Conservation (phyloP, 2,797 vertebrate species). For the Oreortyx pictus region DNA sequence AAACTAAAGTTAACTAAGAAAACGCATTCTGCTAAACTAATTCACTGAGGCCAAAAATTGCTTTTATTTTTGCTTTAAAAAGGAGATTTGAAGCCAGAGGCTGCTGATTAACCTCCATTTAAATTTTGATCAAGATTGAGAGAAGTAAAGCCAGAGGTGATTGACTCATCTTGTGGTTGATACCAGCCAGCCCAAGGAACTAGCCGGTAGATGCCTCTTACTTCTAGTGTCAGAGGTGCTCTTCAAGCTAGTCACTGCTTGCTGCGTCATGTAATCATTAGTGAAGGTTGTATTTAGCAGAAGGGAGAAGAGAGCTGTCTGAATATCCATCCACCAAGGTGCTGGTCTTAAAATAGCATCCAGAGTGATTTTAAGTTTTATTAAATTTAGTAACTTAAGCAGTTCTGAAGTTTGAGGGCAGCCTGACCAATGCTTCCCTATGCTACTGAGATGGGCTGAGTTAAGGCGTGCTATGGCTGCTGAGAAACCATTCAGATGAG, state of each 20-base stretch:
- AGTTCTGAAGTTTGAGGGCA: not conserved
- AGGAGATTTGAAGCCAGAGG: not conserved
- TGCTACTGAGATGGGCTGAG: not conserved
- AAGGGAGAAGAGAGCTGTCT: not conserved
- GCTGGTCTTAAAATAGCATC: not conserved
- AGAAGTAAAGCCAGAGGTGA: not conserved
- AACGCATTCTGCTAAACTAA: not conserved
- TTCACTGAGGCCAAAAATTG: not conserved
- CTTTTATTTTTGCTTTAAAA: slow-evolving; percentile 28
- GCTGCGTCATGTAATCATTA: rapidly evolving
- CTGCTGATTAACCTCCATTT: not conserved
- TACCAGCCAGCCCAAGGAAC: not conserved
- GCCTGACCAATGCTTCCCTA: not conserved
- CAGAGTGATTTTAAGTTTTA: not conserved
- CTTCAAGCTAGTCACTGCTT: not conserved
- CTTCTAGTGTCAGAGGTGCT: not conserved
- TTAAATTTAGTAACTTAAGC: not conserved
- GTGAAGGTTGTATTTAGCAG: not conserved
- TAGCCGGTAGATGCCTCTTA: rapidly evolving
- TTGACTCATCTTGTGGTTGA: not conserved
- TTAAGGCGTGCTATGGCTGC: not conserved
- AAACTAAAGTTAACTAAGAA: slow-evolving; percentile 11
- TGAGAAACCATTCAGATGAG: not conserved
- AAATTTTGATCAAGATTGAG: not conserved
- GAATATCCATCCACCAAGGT: rapidly evolving